Evolutionary conservation across 2,797 vertebrate genomes (phyloP).

Genomic region (Dallia pectoralis): DNA sequence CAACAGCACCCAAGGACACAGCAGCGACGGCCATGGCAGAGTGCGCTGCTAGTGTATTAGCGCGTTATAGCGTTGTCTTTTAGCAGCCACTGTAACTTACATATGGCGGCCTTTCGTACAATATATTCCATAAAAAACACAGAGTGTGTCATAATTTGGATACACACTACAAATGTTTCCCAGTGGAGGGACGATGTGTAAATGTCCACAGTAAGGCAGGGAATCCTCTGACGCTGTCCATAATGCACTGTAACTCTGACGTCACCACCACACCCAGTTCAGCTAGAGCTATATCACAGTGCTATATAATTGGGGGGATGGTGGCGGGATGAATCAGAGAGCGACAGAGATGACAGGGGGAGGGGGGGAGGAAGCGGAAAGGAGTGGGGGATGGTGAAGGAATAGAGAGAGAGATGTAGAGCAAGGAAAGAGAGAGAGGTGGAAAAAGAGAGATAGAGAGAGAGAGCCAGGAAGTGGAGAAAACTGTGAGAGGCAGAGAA

Average conservation of each 20-base stretch:
- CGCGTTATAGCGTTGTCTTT: constrained; percentile 38
- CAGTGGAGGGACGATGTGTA: not conserved
- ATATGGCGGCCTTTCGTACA: constrained; percentile 18
- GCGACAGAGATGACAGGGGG: constrained; percentile 9
- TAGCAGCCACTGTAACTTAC: constrained; percentile 14
- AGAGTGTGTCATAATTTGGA: constrained; percentile 12
- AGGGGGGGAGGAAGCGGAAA: not conserved
- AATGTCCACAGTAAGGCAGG: constrained; percentile 68
- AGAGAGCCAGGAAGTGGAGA: not conserved
- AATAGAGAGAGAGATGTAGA: not conserved
- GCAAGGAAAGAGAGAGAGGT: not conserved
- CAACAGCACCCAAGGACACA: constrained; percentile 41
- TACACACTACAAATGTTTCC: constrained; percentile 9
- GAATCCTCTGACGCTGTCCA: constrained; percentile 72
- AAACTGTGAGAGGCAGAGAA: not conserved
- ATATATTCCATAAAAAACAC: constrained; percentile 23
- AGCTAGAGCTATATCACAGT: constrained; percentile 49
- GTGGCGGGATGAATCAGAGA: constrained; percentile 59
- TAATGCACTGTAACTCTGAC: constrained; percentile 62
- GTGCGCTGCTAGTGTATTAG: constrained; percentile 44
- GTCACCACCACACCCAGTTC: constrained; percentile 74
- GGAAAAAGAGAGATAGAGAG: not conserved
- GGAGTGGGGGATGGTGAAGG: not conserved
- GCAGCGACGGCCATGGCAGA: constrained; percentile 14
- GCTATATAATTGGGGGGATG: constrained; percentile 57